Percentiles rank a stretch among this genome's conserved stretches.
Evolutionary conservation across 2,888 invertebrate species (phyloP).

Genomic region (Pristionchus arcanus): DNA sequence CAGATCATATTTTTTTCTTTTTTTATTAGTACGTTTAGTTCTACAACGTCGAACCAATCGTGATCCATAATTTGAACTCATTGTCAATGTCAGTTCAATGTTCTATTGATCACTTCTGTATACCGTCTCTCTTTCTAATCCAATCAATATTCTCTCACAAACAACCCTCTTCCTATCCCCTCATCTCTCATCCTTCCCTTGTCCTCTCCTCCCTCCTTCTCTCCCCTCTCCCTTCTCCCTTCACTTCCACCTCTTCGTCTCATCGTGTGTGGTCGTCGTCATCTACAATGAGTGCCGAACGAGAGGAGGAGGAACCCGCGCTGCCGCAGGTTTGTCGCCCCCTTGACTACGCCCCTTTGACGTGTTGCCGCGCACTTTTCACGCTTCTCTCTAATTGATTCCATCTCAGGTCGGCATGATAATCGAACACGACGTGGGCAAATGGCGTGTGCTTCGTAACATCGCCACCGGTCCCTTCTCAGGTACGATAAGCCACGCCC

Average conservation of each 20-base stretch:
- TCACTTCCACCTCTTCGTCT: constrained; percentile 3
- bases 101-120: no score
- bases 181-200: no score
- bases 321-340: constrained; percentile 42
- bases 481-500: constrained; percentile 63
- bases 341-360: neutral
- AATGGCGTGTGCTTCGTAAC: constrained; percentile 60
- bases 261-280: constrained; percentile 41
- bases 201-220: neutral
- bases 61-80: no score
- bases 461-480: constrained; percentile 73
- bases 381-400: neutral
- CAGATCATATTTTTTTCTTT: no score
- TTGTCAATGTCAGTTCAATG: no score
- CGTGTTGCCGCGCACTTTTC: constrained; percentile 31
- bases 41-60: no score
- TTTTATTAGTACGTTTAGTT: no score
- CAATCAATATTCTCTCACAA: no score
- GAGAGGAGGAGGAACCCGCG: constrained; percentile 44
- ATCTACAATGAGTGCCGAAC: constrained; percentile 45
- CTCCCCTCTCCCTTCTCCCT: neutral
- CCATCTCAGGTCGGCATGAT: constrained; percentile 52
- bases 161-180: no score
- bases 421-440: constrained; percentile 41
- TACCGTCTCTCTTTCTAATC: no score